phyloP scores from a whole-genome alignment of 2,888 invertebrate genomes.

The Lamellibrachia columna region DNA sequence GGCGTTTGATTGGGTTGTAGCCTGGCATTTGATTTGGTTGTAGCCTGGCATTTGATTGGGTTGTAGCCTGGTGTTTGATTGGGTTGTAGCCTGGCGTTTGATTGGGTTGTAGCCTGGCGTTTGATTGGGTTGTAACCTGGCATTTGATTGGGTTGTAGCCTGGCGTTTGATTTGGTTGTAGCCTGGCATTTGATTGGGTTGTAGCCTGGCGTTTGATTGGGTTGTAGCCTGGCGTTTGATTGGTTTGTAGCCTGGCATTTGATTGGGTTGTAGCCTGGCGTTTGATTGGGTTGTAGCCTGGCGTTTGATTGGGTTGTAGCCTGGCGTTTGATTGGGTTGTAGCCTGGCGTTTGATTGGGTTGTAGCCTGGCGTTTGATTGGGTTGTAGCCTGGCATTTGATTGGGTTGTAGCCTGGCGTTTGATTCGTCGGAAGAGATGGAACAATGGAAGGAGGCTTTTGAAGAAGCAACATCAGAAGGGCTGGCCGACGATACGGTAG shows the following conservation, averaged over 20 bases:
- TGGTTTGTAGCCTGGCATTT: background rate
- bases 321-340: background rate
- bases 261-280: background rate
- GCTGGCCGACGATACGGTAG: conserved; percentile 59
- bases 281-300: background rate
- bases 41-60: background rate
- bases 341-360: background rate
- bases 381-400: background rate
- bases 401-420: conserved; percentile 50
- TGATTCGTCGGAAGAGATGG: conserved; percentile 54
- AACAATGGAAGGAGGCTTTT: conserved; percentile 60
- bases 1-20: background rate
- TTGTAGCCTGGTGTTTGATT: background rate
- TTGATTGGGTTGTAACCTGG: background rate
- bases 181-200: background rate
- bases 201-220: background rate
- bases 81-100: background rate
- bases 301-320: background rate
- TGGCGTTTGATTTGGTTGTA: background rate
- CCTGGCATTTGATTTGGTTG: background rate
- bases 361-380: background rate
- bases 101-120: background rate
- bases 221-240: background rate
- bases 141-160: background rate
- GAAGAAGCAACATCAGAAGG: conserved; percentile 61